Percentiles rank a stretch among this genome's conserved stretches.
Evolutionary conservation across 2,113 vertebrate genomes (phyloP).

Genomic region (Oxygymnocypris stewartii): DNA sequence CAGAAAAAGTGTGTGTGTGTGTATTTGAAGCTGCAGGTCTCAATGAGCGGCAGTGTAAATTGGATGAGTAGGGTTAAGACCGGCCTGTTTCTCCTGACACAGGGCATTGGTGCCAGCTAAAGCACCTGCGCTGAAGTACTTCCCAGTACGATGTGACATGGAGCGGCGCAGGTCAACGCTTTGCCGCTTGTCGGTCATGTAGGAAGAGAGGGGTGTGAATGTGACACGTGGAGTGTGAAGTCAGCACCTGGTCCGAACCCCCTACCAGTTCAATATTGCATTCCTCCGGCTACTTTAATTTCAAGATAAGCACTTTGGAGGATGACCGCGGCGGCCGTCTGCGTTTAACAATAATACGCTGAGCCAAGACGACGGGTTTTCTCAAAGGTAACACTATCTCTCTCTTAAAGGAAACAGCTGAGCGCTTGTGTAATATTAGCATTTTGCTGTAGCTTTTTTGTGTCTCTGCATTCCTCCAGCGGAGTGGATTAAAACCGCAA

Average conservation of each 20-base stretch:
- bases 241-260: constrained; percentile 9
- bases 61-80: constrained; percentile 65
- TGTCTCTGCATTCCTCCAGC: not conserved
- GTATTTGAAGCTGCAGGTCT: constrained; percentile 55
- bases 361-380: not conserved
- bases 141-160: constrained; percentile 68
- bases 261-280: constrained; percentile 65
- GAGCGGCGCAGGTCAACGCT: constrained; percentile 59
- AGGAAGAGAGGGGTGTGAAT: constrained; percentile 47
- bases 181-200: constrained; percentile 46
- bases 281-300: constrained; percentile 70
- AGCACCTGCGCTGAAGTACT: constrained; percentile 63
- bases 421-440: not conserved
- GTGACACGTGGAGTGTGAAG: constrained; percentile 17
- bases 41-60: constrained; percentile 63
- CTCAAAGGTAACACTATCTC: not conserved
- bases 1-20: constrained; percentile 7
- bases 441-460: constrained; percentile 5
- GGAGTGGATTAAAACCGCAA: constrained; percentile 63
- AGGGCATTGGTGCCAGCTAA: constrained; percentile 59
- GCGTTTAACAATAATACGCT: not conserved
- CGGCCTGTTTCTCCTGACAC: constrained; percentile 53
- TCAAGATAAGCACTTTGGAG: constrained; percentile 57
- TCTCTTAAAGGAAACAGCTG: not conserved
- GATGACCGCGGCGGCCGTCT: not conserved